These are phyloP conservation scores for Nebria ingens DNA, from an alignment of 1,140 invertebrate species.

Conservation along the genomic window DNA sequence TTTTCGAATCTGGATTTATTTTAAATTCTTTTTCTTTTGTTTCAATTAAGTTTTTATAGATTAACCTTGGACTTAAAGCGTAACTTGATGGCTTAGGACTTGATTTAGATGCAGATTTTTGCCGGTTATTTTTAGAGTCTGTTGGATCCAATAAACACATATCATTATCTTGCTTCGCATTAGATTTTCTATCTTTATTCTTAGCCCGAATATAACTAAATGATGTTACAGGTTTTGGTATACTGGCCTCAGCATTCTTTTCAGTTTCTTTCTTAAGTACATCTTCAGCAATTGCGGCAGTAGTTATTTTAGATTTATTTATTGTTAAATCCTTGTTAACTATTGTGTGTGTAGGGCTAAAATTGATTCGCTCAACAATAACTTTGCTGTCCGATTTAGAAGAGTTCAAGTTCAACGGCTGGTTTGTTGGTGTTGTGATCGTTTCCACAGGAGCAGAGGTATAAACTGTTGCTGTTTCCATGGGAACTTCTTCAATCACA, in stretches of 20 bases:
- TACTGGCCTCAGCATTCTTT: no score
- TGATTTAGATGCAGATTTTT: no score
- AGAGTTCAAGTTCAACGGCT: no score
- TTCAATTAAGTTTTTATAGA: no score
- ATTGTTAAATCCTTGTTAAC: background rate
- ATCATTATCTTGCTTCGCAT: background rate
- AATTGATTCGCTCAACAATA: background rate
- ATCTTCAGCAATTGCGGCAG: background rate
- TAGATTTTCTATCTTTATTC: background rate
- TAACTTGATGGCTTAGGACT: no score
- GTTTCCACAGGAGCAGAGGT: background rate
- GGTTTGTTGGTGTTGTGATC: background rate
- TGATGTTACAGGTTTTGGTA: background rate
- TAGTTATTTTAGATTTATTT: background rate
- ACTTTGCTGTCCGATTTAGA: background rate
- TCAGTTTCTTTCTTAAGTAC: no score
- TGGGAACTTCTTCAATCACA: background rate
- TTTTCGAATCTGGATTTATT: no score
- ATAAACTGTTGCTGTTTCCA: background rate
- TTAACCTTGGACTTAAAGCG: no score
- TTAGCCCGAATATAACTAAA: background rate
- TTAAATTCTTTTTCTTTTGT: no score
- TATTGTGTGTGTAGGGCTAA: background rate
- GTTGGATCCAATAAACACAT: background rate
- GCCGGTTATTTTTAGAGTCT: no score